Evolutionary conservation across 2,888 invertebrate genomes (phyloP), one percentile per base, ranked within the genome.

Genomic region (Taenaris catops): DNA sequence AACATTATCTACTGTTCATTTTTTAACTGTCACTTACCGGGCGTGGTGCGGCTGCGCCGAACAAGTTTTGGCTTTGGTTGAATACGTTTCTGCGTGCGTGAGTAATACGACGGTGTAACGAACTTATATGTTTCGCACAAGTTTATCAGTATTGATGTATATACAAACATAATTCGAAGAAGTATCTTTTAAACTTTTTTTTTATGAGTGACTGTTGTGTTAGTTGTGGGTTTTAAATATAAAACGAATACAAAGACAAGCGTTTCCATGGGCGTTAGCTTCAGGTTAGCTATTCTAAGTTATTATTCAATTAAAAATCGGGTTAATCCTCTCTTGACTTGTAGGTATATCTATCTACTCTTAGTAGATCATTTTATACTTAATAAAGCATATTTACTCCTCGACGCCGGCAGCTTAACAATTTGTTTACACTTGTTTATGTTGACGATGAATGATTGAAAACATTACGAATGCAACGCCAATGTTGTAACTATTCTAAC

Each of bases 241-340:
- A 53, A 55, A 58, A 58, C 38, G 7, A 55, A 48, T 40, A 44
- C 50, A 58, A 60, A 66, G 49, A 49, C 55, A 60, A 57, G 53
- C 57, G 63, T 65, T 66, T 80, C 65, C 65, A 83, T 83, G 84
- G 84, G 84, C 84, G 84, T 81, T 74, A 70, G 75, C 83, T 74
- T 69, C 76, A 74, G 76, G 76, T 76, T 73, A 78, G 58, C 58
- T 63, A 58, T 51, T 66, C 58, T 65, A 67, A 59, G 53, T 67
- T 74, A 64, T 73, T 80, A 80, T 81, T 81, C 59, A 76, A 81
- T 81, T 76, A 75, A 66, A 68, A 70, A 57, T 59, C 55, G 45
- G 59, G 64, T 51, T 71, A 65, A 63, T 63, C 51, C 42, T 42
- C 46, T 50, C 34, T 59, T 59, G 46, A 45, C 59, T 14, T 4